Base-by-base conservation (phyloP, 2,888 invertebrate species). In the Osmoderma eremita region DNA sequence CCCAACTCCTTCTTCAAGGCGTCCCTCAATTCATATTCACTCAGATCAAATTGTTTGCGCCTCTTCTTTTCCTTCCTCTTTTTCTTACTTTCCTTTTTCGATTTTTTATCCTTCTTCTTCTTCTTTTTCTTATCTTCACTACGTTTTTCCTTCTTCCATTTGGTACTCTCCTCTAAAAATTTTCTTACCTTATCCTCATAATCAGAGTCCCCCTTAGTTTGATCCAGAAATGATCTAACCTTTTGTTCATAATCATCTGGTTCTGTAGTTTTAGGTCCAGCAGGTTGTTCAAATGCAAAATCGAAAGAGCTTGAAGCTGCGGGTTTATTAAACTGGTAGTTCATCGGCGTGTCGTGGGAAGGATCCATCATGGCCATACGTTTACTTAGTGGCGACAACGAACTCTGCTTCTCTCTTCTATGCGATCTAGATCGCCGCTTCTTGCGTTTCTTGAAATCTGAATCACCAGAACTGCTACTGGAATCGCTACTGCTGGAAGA, bases 101-200 rank as follows among this genome's bases (percentile, higher is more conserved):
- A 78, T 73, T 84, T 85, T 77, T 85, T 86, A 45, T 83, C 83
- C 72, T 84, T 82, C 74, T 84, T 84, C 75, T 84, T 84, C 77
- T 84, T 84, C 76, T 85, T 85, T 78, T 88, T 88, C 75, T 89
- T 88, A 74, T 90, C 89, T 75, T 90, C 87, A 82, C 78, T 86
- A 81, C 88, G 90, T 76, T 87, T 86, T 77, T 89, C 90, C 72
- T 88, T 87, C 78, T 91, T 91, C 85, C 92, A 93, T 77, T 91
- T 90, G 30, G 90, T 90, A 0, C 92, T 92, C 76, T 94, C 93
- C 76, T 92, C 92, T 66, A 94, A 84, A 80, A 94, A 91, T 80
- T 91, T 93, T n/a, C 93, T 88, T 67, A 94, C 93, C 84, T 86
- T 92, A 69, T 91, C 91, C 80, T 93, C 92, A 75, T 94, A 94